These are phyloP conservation scores for Bunonema sp. DNA, from an alignment of 2,888 invertebrate genomes.

Conservation along the genomic window DNA sequence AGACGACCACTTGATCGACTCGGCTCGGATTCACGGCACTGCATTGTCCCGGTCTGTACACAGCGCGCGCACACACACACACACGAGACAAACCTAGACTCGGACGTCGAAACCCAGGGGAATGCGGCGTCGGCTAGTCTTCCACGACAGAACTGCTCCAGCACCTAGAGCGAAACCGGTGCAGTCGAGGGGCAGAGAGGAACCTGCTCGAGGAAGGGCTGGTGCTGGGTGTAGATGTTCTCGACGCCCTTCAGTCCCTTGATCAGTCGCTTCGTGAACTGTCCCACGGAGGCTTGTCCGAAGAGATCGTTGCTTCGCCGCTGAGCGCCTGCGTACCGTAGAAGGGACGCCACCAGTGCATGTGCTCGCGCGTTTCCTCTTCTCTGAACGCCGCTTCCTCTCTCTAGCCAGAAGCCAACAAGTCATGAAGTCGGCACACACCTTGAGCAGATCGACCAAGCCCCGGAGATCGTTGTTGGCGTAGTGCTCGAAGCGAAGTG, in stretches of 20 bases:
- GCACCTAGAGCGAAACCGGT: conserved; percentile 46
- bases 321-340: conserved; percentile 59
- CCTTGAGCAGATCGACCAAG: conserved; percentile 59
- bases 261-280: conserved; percentile 63
- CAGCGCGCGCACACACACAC: conserved; percentile 3
- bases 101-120: conserved; percentile 3
- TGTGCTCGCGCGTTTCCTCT: no score
- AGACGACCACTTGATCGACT: conserved; percentile 82
- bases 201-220: conserved; percentile 67
- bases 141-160: conserved; percentile 78
- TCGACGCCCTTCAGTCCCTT: conserved; percentile 71
- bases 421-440: neutral
- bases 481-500: conserved; percentile 77
- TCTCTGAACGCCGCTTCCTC: no score
- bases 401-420: no score
- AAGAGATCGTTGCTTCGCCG: conserved; percentile 67
- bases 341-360: conserved; percentile 15
- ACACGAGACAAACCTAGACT: conserved; percentile 38
- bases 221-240: conserved; percentile 95
- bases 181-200: neutral
- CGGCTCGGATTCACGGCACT: conserved; percentile 46
- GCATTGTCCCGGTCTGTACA: neutral
- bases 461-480: conserved; percentile 69
- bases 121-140: conserved; percentile 59
- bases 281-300: conserved; percentile 65